Evolutionary conservation across 2,797 vertebrate species (phyloP).

Genomic region (Sebastes trivittatus): DNA sequence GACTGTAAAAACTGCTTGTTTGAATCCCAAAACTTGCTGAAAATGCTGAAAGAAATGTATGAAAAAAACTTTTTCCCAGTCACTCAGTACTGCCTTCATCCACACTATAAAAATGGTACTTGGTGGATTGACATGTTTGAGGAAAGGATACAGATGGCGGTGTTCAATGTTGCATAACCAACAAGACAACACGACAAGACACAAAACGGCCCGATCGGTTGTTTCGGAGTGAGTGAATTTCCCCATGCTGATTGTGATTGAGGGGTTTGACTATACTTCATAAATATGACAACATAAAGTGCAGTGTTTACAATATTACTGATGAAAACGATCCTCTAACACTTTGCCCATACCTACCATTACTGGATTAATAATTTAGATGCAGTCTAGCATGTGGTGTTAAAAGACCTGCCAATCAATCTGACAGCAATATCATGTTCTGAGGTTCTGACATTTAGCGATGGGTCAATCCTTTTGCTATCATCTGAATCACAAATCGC

Average conservation of each 20-base stretch:
- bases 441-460: conserved; percentile 29
- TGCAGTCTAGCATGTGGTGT: neutral
- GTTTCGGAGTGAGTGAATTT: neutral
- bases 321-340: neutral
- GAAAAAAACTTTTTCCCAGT: neutral
- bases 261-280: neutral
- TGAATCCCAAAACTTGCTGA: neutral
- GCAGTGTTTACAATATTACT: neutral
- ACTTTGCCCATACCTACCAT: neutral
- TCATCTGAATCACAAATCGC: conserved; percentile 24
- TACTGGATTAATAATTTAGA: conserved; percentile 11
- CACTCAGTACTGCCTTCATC: neutral
- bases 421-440: neutral
- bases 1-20: conserved; percentile 2
- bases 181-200: neutral
- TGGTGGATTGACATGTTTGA: conserved; percentile 10
- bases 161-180: conserved; percentile 10
- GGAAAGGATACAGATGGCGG: neutral
- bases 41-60: neutral
- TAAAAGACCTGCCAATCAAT: conserved; percentile 20
- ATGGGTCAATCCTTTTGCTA: conserved; percentile 16
- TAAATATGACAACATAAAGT: neutral
- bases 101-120: neutral
- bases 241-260: neutral
- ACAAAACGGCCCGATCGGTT: neutral